phyloP scores from a whole-genome alignment of 64 coral and sea anemone genomes.

The Porites lutea region DNA sequence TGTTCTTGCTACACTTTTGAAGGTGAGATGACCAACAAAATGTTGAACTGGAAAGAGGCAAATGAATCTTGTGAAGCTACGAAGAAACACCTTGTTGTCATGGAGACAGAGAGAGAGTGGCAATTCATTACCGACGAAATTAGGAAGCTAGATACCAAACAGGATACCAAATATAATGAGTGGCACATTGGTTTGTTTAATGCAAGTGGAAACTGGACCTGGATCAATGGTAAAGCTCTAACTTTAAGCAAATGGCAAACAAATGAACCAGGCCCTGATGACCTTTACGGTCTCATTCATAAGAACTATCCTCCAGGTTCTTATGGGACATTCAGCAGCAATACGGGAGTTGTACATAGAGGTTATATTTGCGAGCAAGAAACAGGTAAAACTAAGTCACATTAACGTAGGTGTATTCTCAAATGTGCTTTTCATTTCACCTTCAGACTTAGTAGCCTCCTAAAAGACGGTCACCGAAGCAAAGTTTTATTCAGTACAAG shows the following conservation, averaged over 20 bases:
- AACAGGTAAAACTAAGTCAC: background rate
- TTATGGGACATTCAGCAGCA: background rate
- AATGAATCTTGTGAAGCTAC: background rate
- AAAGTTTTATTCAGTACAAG: no score
- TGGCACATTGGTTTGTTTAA: slow-evolving; percentile 6
- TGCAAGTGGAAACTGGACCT: background rate
- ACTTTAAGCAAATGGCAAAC: slow-evolving; percentile 5
- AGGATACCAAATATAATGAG: no score
- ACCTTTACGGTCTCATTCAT: background rate
- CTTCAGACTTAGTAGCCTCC: no score
- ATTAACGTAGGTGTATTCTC: no score
- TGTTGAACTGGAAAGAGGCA: background rate
- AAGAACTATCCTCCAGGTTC: background rate
- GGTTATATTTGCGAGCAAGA: slow-evolving; percentile 27
- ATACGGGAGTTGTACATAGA: background rate
- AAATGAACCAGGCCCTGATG: background rate
- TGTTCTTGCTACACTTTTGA: slow-evolving; percentile 24
- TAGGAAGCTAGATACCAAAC: background rate
- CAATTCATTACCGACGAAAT: background rate
- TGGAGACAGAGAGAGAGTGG: slow-evolving; percentile 18
- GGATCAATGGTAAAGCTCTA: background rate
- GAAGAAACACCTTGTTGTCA: slow-evolving; percentile 6
- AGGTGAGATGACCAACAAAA: background rate
- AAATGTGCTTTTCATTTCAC: no score
- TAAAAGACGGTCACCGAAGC: no score